Base-by-base conservation (phyloP, 1,140 invertebrate species). In the Vollenhovia emeryi region DNA sequence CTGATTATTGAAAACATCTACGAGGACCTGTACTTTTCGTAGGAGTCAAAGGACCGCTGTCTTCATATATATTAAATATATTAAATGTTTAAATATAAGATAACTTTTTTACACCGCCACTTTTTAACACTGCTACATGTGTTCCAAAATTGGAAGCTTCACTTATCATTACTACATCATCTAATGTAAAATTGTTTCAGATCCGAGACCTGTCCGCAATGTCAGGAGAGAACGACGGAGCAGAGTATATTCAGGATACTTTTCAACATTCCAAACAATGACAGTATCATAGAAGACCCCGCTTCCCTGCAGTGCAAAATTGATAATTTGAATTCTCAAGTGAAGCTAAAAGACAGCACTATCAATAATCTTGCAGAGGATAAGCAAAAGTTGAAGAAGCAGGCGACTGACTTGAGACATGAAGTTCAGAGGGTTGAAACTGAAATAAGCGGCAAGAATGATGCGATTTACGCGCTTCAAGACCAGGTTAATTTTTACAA, bases 201-300 rank as follows among this genome's bases (percentile, higher is more conserved):
- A 93, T 96, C 95, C 86, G 95, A 96, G 91, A 95, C 96, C 27
- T 97, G 97, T 89, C 97, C 97, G 1, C 96, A 97, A 94, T 97
- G 97, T 91, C 95, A 97, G 3, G 94, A 96, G 84, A 97, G 95
- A 91, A 95, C 96, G 21, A 96, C 95, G 0, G 92, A 95, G 18
- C 95, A 94, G 21, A 96, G 95, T 62, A 95, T 96, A 86, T 96
- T 95, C 82, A 95, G 96, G 5, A 88, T 97, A 6, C 97, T 96
- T 89, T 96, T 97, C 6, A 97, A 96, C 89, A 90, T 96, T 33
- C 93, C 95, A 5, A 96, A 95, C 68, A 95, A 95, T 69, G 96
- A 96, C 76, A 92, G 89, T 13, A 83, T 91, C 2, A 78, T 75
- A 5, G 92, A 93, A 66, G 94, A 89, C 60, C 2, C 15, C 0